Evolutionary conservation across 2,888 invertebrate genomes (phyloP), one percentile per base, ranked within the genome.

Genomic region (Coremacera marginata): DNA sequence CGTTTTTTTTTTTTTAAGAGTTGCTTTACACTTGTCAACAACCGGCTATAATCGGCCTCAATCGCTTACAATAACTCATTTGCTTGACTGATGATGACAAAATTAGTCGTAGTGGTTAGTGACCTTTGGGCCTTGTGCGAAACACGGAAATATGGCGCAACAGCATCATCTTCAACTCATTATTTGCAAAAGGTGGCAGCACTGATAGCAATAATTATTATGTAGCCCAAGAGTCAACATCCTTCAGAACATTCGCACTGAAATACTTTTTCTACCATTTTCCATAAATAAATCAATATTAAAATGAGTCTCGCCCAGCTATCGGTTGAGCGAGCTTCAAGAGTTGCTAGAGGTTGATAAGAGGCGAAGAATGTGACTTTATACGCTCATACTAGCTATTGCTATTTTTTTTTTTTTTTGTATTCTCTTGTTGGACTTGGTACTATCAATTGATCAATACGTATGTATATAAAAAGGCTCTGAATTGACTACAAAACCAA

Each of bases 221-320:
- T 79, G 55, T 77, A 55, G 76, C 79, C 77, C 79, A 79, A 80
- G 80, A 84, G 86, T 87, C 86, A 86, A 86, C 86, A 87, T 86
- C 86, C 86, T 86, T 84, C 82, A 84, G 84, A 83, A 84, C 85
- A 85, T 85, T 87, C 85, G 85, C 84, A 81, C 82, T 72, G 60
- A 49, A 67, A 73, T 77, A 68, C 51, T 68, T 77, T 73, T 73
- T 57, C 70, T 73, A 51, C 73, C 70, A 70, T 77, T 74, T 77
- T 70, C 68, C 77, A 74, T 77, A 77, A 77, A 77, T 77, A 77
- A 77, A 70, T 74, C 77, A 77, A 74, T 77, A 77, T 77, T 77
- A 60, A 74, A 77, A 70, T 77, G 63, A 77, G 71, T 67, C 52
- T 27, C 31, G 51, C 16, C 25, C 73, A 51, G 51, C n/a, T 49